phyloP scores from a whole-genome alignment of 2,888 invertebrate species.

The Subacronicta megacephala region DNA sequence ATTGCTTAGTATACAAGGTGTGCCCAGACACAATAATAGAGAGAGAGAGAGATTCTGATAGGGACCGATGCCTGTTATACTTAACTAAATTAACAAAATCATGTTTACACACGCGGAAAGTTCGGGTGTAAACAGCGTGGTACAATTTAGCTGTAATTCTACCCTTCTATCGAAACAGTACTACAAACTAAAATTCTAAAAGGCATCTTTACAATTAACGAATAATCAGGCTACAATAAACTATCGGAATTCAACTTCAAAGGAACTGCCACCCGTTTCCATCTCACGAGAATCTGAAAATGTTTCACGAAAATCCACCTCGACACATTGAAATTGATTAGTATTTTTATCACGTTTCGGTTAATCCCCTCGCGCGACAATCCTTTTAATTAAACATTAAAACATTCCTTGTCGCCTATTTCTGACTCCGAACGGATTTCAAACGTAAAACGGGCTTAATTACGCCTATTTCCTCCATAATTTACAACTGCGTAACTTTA shows the following conservation, averaged over 20 bases:
- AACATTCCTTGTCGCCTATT: slow-evolving; percentile 60
- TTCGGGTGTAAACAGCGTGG: too few species aligned
- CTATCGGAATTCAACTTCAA: slow-evolving; percentile 28
- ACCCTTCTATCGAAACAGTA: not conserved
- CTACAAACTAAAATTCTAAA: slow-evolving; percentile 20
- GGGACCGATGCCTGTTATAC: too few species aligned
- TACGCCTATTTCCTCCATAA: slow-evolving; percentile 57
- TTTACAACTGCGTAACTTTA: slow-evolving; percentile 54
- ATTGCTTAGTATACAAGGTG: too few species aligned
- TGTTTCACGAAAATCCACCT: slow-evolving; percentile 31
- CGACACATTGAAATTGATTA: slow-evolving; percentile 59
- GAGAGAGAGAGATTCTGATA: too few species aligned
- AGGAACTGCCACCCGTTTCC: slow-evolving; percentile 15
- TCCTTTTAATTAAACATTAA: slow-evolving; percentile 73
- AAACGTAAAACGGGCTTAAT: slow-evolving; percentile 59
- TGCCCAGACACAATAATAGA: too few species aligned
- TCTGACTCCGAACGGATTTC: slow-evolving; percentile 54
- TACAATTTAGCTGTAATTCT: slow-evolving; percentile 7
- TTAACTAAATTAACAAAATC: too few species aligned
- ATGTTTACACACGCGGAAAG: too few species aligned
- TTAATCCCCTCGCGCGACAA: slow-evolving; percentile 62
- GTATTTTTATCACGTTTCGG: slow-evolving; percentile 68
- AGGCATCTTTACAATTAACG: slow-evolving; percentile 22
- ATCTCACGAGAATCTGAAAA: slow-evolving; percentile 29
- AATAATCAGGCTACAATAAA: slow-evolving; percentile 34